phyloP scores from a whole-genome alignment of 2,113 vertebrate genomes.

The Cardinalis cardinalis region DNA sequence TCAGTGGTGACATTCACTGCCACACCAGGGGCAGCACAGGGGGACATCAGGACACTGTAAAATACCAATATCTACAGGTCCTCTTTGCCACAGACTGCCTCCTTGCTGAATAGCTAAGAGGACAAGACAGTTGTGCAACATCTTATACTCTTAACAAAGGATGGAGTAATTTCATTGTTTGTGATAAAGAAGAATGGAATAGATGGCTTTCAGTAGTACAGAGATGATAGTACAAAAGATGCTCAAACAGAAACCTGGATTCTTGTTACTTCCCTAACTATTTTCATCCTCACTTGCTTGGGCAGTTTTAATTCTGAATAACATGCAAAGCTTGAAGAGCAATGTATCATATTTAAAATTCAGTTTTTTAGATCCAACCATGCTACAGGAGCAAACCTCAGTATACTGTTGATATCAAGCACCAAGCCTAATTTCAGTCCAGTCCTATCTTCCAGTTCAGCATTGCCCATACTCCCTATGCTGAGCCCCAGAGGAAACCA shows the following conservation, averaged over 20 bases:
- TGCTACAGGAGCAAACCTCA: neutral
- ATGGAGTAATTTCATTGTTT: neutral
- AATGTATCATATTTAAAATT: neutral
- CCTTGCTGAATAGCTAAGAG: neutral
- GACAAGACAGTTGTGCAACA: neutral
- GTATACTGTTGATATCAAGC: neutral
- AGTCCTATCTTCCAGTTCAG: neutral
- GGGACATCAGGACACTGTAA: neutral
- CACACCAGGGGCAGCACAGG: neutral
- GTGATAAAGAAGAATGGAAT: neutral
- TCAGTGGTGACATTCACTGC: neutral
- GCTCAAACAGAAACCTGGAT: neutral
- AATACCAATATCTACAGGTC: neutral
- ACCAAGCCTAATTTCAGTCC: neutral
- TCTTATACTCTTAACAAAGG: neutral
- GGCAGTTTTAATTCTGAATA: neutral
- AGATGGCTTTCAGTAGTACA: neutral
- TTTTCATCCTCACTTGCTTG: neutral
- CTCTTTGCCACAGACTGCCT: neutral
- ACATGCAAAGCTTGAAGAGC: neutral
- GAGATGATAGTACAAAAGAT: neutral
- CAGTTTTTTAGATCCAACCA: neutral
- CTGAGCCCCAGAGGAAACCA: neutral
- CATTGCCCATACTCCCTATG: accelerated
- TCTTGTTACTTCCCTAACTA: neutral